These are phyloP conservation scores for Oxygymnocypris stewartii DNA, from an alignment of 2,113 vertebrate species.

Conservation along the genomic window DNA sequence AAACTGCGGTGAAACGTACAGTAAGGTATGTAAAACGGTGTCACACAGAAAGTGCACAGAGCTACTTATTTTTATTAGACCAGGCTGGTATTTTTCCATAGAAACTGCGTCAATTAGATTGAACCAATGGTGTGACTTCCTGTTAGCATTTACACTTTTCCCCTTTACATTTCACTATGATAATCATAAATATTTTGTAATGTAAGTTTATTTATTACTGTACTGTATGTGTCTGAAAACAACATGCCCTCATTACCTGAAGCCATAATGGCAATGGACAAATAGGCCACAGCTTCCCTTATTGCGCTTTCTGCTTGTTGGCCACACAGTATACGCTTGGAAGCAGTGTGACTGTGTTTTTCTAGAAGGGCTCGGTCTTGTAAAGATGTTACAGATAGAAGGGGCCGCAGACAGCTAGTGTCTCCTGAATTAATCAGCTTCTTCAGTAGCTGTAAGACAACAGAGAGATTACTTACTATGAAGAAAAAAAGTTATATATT, in stretches of 20 bases:
- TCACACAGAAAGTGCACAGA: too few species aligned
- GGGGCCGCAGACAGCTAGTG: conserved; percentile 83
- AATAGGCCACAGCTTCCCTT: conserved; percentile 85
- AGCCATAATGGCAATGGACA: conserved; percentile 90
- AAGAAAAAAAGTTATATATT: background rate
- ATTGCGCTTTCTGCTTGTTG: conserved; percentile 66
- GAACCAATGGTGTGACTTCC: background rate
- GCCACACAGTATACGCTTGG: conserved; percentile 77
- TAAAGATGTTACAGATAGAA: conserved; percentile 78
- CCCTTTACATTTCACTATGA: background rate
- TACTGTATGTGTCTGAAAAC: background rate
- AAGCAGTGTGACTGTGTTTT: conserved; percentile 80
- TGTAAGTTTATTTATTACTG: background rate
- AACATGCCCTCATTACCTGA: conserved; percentile 73
- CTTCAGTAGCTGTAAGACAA: conserved; percentile 80
- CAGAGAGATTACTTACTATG: background rate
- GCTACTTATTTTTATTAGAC: too few species aligned
- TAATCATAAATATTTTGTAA: background rate
- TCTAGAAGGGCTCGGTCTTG: conserved; percentile 80
- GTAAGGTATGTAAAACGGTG: too few species aligned
- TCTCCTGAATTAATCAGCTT: conserved; percentile 83
- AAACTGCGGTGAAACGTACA: too few species aligned
- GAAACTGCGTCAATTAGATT: background rate
- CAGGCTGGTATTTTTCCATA: too few species aligned
- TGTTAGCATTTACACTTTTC: background rate